phyloP scores from a whole-genome alignment of 2,797 vertebrate genomes.

The Sebastes paucispinis region DNA sequence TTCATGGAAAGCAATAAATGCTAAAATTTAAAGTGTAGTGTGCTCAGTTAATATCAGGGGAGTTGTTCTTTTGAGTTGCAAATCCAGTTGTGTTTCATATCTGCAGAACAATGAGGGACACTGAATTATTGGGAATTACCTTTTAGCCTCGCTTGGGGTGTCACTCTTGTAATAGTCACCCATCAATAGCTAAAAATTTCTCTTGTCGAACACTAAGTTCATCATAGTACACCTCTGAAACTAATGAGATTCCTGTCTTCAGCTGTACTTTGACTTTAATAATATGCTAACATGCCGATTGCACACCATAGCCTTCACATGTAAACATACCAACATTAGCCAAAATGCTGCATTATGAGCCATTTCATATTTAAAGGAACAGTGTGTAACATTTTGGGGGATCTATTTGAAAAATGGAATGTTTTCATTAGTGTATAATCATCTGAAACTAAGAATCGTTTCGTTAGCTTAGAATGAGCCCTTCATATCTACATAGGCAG shows the following conservation, averaged over 20 bases:
- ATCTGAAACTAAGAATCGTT: no score
- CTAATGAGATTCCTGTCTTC: neutral
- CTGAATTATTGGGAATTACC: neutral
- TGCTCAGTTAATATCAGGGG: constrained; percentile 39
- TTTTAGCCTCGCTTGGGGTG: neutral
- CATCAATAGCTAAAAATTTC: neutral
- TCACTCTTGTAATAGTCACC: neutral
- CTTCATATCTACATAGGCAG: no score
- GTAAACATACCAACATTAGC: neutral
- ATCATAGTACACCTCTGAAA: neutral
- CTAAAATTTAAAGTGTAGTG: constrained; percentile 77
- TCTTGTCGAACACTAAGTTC: neutral
- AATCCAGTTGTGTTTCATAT: neutral
- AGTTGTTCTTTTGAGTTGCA: constrained; percentile 2
- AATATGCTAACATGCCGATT: neutral
- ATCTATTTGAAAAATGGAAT: no score
- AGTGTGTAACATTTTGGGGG: no score
- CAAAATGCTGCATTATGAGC: neutral
- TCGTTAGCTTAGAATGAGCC: no score
- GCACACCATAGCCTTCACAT: neutral
- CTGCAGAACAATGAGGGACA: neutral
- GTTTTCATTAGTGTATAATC: no score
- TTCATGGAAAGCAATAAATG: constrained; percentile 99
- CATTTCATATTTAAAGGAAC: neutral
- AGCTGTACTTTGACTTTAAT: neutral